A percentile compares a stretch with the other conserved stretches of the same genome.
phyloP scores from a whole-genome alignment of 2,888 invertebrate genomes.

The Cinara cedri region DNA sequence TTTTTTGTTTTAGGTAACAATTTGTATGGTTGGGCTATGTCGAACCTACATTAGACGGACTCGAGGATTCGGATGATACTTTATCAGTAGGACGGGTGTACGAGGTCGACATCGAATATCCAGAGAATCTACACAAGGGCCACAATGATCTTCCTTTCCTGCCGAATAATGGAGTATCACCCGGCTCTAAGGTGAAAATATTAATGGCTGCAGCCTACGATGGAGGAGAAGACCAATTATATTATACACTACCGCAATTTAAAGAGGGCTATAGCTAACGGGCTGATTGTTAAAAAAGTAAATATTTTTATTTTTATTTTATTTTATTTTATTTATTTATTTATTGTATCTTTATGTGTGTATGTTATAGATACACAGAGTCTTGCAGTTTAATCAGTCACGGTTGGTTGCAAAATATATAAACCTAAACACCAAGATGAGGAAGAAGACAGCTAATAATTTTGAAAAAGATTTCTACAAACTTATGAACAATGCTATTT shows the following conservation, averaged over 20 bases:
- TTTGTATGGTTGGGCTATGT: conserved; percentile 56
- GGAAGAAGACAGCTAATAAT: no score
- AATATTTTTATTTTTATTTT: no score
- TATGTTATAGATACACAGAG: conserved; percentile 60
- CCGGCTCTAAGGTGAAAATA: conserved; percentile 59
- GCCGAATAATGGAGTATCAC: conserved; percentile 59
- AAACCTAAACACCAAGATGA: no score
- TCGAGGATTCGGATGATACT: conserved; percentile 62
- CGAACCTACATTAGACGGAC: conserved; percentile 59
- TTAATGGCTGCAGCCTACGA: conserved; percentile 60
- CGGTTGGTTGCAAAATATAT: no score
- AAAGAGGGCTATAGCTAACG: conserved; percentile 60
- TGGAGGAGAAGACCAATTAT: conserved; percentile 60
- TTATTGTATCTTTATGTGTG: no score
- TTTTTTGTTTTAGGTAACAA: conserved; percentile 56
- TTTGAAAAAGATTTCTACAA: no score
- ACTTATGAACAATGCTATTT: no score
- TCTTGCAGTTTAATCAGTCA: conserved; percentile 31
- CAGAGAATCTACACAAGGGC: conserved; percentile 61
- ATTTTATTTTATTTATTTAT: no score
- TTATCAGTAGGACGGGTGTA: conserved; percentile 57
- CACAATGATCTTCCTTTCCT: conserved; percentile 62
- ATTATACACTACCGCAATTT: conserved; percentile 62
- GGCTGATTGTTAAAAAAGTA: conserved; percentile 58
- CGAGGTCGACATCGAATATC: no score